Conservation (phyloP, 2,797 vertebrate genomes). For the Orientallactaga sibirica region DNA sequence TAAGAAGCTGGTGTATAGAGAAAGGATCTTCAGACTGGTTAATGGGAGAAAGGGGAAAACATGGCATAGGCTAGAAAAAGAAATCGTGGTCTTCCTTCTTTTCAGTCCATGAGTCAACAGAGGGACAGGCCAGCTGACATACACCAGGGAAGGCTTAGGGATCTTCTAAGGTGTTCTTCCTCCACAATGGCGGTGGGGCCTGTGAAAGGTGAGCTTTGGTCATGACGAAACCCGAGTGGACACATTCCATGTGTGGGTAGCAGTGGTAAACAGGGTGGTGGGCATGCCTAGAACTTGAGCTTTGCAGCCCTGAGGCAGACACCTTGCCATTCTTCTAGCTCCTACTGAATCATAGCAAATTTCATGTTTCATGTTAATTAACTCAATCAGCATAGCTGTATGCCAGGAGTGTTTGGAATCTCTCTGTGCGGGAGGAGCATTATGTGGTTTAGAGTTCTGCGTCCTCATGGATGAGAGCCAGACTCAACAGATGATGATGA, state of each 20-base stretch:
- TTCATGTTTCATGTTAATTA: slow-evolving; percentile 15
- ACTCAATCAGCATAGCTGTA: neutral
- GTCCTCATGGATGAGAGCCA: slow-evolving; percentile 17
- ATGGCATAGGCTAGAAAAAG: neutral
- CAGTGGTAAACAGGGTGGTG: neutral
- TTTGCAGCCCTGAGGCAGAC: neutral
- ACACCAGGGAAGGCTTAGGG: neutral
- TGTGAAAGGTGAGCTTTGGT: neutral
- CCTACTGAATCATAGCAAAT: neutral
- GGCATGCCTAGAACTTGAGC: neutral
- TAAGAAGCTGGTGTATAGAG: neutral
- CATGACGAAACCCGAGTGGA: slow-evolving; percentile 16
- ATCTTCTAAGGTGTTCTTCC: neutral
- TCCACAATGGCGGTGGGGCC: neutral
- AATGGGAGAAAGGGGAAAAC: neutral
- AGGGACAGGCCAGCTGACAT: neutral
- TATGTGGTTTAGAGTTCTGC: neutral
- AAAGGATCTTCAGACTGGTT: neutral
- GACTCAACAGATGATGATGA: slow-evolving; percentile 34
- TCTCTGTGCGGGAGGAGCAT: slow-evolving; percentile 44
- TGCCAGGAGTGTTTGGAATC: slow-evolving; percentile 40
- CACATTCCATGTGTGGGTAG: neutral
- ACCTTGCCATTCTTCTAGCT: neutral
- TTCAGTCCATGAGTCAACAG: neutral
- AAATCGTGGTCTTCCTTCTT: neutral